Conservation (phyloP, 1,140 invertebrate species). For the Lamellibrachia luymesi region DNA sequence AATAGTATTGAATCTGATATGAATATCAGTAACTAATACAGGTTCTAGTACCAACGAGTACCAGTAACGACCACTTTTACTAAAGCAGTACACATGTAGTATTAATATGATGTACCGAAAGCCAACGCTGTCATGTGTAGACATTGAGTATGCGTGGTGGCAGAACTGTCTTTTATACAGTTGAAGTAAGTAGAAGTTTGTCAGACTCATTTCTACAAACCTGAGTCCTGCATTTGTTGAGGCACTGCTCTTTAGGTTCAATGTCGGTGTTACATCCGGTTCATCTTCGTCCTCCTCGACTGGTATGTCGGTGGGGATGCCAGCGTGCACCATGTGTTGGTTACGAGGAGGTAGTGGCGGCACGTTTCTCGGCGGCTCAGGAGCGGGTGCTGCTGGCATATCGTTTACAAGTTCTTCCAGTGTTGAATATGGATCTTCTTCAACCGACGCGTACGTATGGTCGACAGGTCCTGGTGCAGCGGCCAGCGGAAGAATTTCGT, state of each 20-base stretch:
- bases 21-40: no score
- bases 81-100: no score
- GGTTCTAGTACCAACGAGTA: no score
- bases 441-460: slow-evolving; percentile 4
- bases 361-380: neutral
- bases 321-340: neutral
- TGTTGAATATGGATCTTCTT: neutral
- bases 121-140: neutral
- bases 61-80: no score
- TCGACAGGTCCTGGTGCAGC: neutral
- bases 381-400: neutral
- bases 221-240: neutral
- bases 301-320: neutral
- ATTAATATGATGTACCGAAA: no score
- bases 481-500: neutral
- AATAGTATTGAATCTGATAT: no score
- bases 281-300: neutral
- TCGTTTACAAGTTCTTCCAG: neutral
- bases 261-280: neutral
- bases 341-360: slow-evolving; percentile 12
- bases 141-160: neutral
- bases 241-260: neutral
- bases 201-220: neutral
- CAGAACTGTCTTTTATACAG: neutral
- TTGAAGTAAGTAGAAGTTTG: neutral